Evolutionary conservation across 2,113 vertebrate genomes (phyloP).

Genomic region (Dipodomys stephensi): DNA sequence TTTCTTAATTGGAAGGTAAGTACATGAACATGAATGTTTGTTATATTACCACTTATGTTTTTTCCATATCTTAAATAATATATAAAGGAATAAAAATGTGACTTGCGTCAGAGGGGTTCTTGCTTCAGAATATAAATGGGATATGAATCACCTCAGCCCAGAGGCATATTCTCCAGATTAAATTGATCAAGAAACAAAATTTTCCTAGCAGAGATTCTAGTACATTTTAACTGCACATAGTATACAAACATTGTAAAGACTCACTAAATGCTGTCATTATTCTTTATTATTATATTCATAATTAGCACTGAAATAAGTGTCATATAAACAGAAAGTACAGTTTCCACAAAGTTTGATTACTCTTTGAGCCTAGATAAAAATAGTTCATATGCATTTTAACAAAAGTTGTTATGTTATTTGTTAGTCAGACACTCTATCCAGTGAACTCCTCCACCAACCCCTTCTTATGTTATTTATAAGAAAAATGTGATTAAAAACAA

Average conservation of each 20-base stretch:
- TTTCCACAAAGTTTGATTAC: not conserved
- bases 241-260: not conserved
- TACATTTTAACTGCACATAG: not conserved
- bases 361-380: not conserved
- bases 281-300: not conserved
- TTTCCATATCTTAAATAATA: not conserved
- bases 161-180: not conserved
- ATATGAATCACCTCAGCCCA: not conserved
- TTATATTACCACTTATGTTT: not conserved
- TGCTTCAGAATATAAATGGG: not conserved
- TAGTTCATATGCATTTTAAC: not conserved
- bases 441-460: too few relatives aligned
- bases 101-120: conserved; percentile 2
- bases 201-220: not conserved
- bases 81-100: conserved; percentile 2
- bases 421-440: too few relatives aligned
- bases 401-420: not conserved
- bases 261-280: not conserved
- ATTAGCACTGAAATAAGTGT: not conserved
- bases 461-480: not conserved
- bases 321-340: not conserved
- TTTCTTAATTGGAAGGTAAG: not conserved
- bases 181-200: conserved; percentile 20
- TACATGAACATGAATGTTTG: not conserved
- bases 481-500: not conserved